These are phyloP conservation scores for Hedychridium roseum DNA, from an alignment of 2,888 invertebrate genomes.

Conservation along the genomic window DNA sequence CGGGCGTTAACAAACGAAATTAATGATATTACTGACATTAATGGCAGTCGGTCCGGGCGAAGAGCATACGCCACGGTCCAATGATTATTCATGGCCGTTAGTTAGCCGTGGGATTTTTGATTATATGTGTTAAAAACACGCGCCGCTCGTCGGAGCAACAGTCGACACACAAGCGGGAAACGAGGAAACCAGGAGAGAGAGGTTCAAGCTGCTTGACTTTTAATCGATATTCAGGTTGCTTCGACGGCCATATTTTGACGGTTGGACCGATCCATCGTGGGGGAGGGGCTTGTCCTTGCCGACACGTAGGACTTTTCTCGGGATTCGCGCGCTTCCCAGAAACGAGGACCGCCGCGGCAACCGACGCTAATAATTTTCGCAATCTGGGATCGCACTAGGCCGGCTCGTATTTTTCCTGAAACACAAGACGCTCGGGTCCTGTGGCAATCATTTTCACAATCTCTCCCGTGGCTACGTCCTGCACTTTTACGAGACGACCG, in stretches of 20 bases:
- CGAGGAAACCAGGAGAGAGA: not conserved
- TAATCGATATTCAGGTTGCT: too few species aligned
- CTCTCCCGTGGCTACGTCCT: slow-evolving; percentile 1
- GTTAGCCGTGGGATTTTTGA: slow-evolving; percentile 42
- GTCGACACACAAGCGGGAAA: not conserved
- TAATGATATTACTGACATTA: slow-evolving; percentile 29
- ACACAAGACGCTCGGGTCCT: slow-evolving; percentile 20
- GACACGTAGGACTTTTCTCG: not conserved
- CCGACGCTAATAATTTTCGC: slow-evolving; percentile 29
- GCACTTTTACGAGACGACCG: slow-evolving; percentile 2
- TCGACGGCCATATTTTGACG: too few species aligned
- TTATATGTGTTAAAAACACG: slow-evolving; percentile 45
- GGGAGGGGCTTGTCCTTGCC: too few species aligned
- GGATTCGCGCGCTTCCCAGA: not conserved
- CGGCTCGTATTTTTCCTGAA: slow-evolving; percentile 28
- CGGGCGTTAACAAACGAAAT: slow-evolving; percentile 16
- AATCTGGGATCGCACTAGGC: slow-evolving; percentile 38
- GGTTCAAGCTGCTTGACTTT: too few species aligned
- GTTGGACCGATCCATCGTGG: too few species aligned
- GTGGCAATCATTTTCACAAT: slow-evolving; percentile 25
- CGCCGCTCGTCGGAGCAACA: slow-evolving; percentile 27
- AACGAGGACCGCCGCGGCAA: not conserved
- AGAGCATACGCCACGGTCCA: slow-evolving; percentile 20
- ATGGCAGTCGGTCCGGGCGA: slow-evolving; percentile 24
- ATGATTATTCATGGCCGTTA: slow-evolving; percentile 46